Conservation (phyloP, 1,140 invertebrate species). For the Bombus soroeensis region DNA sequence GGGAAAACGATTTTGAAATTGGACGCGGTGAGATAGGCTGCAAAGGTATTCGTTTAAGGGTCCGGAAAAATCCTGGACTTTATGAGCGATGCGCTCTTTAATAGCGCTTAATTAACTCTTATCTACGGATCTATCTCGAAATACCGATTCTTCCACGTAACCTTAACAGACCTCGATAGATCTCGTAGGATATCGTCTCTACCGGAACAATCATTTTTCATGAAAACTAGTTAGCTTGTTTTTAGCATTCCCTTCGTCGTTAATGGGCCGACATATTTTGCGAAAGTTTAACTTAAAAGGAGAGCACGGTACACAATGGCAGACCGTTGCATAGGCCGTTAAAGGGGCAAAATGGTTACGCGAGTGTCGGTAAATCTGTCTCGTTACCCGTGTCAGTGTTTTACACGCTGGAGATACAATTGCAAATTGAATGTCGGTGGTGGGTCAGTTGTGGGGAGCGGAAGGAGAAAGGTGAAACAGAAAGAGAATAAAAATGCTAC, state of each 20-base stretch:
- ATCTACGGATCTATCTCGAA: neutral
- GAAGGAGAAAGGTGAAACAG: neutral
- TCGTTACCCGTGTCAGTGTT: constrained; percentile 58
- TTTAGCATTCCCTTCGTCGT: neutral
- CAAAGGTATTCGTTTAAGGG: neutral
- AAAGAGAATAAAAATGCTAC: constrained; percentile 17
- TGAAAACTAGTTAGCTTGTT: neutral
- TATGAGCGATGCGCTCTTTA: constrained; percentile 3
- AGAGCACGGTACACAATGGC: neutral
- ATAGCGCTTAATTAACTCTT: constrained; percentile 1
- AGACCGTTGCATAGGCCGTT: neutral
- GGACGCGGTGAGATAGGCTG: constrained; percentile 16
- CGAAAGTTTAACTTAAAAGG: neutral
- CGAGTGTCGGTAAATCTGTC: constrained; percentile 45
- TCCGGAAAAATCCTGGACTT: neutral
- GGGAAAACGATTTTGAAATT: constrained; percentile 56
- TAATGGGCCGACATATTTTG: neutral
- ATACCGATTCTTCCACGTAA: neutral
- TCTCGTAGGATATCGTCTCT: neutral
- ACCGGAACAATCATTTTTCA: neutral
- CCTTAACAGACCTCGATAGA: neutral
- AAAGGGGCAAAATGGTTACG: neutral
- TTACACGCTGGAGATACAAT: constrained; percentile 51
- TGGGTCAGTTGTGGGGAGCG: neutral
- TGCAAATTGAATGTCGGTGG: constrained; percentile 65